phyloP scores from a whole-genome alignment of 35 echinoderm and acorn worm species.

The Acanthaster planci region DNA sequence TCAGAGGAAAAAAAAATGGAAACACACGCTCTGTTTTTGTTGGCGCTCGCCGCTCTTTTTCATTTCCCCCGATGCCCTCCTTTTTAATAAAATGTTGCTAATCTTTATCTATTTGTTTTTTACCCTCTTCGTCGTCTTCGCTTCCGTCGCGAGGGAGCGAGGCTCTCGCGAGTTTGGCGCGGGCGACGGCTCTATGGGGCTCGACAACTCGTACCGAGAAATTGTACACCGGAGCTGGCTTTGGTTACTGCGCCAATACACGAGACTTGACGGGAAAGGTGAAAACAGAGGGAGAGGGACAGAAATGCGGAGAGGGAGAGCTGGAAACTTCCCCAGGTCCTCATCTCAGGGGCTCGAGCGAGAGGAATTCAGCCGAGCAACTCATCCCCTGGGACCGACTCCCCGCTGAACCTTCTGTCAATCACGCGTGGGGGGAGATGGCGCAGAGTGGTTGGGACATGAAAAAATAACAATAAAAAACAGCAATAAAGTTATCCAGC shows the following conservation, averaged over 20 bases:
- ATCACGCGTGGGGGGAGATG: not conserved
- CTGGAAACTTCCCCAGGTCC: not conserved
- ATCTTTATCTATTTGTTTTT: slow-evolving; percentile 22
- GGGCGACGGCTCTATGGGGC: no score
- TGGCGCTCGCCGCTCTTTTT: not conserved
- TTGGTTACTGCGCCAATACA: slow-evolving; percentile 25
- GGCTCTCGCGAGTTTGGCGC: not conserved
- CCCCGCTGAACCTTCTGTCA: not conserved
- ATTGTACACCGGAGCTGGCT: slow-evolving; percentile 13
- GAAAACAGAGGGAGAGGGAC: no score
- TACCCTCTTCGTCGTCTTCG: no score
- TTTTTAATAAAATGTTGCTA: slow-evolving; percentile 32
- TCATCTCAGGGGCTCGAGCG: not conserved
- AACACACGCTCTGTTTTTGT: slow-evolving; percentile 23
- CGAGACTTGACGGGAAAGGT: not conserved
- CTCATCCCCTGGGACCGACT: not conserved
- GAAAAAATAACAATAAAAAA: slow-evolving; percentile 28
- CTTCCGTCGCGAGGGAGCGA: not conserved
- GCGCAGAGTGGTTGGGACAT: not conserved
- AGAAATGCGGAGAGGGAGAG: not conserved
- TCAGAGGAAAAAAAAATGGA: not conserved
- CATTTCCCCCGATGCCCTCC: not conserved
- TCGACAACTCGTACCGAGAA: not conserved
- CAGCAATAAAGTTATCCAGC: slow-evolving; percentile 17
- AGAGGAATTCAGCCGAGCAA: not conserved